These are phyloP conservation scores for Pseudomyrmex pallidus DNA, from an alignment of 1,140 invertebrate species.

Conservation along the genomic window DNA sequence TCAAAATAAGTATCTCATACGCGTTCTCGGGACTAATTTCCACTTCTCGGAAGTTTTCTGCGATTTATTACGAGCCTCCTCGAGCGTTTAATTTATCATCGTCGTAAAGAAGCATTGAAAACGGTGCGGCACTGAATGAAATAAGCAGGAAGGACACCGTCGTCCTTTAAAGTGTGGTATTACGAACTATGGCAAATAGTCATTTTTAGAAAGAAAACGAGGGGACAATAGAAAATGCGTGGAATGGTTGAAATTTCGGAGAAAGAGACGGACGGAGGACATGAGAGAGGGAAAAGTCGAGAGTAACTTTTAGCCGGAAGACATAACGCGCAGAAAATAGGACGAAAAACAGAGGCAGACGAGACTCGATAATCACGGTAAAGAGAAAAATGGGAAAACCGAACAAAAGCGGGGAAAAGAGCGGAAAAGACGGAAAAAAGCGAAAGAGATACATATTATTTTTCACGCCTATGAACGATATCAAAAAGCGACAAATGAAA, in stretches of 20 bases:
- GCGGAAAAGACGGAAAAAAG: background rate
- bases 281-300: slow-evolving; percentile 6
- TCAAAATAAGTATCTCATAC: background rate
- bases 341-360: slow-evolving; percentile 35
- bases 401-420: slow-evolving; percentile 10
- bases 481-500: slow-evolving; percentile 24
- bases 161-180: slow-evolving; percentile 53
- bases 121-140: background rate
- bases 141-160: slow-evolving; percentile 8
- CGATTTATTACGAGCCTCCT: slow-evolving; percentile 68
- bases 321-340: slow-evolving; percentile 25
- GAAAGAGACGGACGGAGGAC: background rate
- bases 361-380: slow-evolving; percentile 41
- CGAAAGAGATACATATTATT: background rate
- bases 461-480: slow-evolving; percentile 2
- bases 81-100: slow-evolving; percentile 69
- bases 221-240: slow-evolving; percentile 67
- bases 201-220: slow-evolving; percentile 62
- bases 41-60: slow-evolving; percentile 30
- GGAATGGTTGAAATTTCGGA: slow-evolving; percentile 34
- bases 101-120: slow-evolving; percentile 40
- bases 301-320: slow-evolving; percentile 62
- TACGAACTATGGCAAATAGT: slow-evolving; percentile 63
- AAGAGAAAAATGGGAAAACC: slow-evolving; percentile 32
- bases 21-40: slow-evolving; percentile 37